Percentiles rank a stretch among this genome's conserved stretches.
Evolutionary conservation across 1,140 invertebrate species (phyloP).

Genomic region (Rhagoletis pomonella): DNA sequence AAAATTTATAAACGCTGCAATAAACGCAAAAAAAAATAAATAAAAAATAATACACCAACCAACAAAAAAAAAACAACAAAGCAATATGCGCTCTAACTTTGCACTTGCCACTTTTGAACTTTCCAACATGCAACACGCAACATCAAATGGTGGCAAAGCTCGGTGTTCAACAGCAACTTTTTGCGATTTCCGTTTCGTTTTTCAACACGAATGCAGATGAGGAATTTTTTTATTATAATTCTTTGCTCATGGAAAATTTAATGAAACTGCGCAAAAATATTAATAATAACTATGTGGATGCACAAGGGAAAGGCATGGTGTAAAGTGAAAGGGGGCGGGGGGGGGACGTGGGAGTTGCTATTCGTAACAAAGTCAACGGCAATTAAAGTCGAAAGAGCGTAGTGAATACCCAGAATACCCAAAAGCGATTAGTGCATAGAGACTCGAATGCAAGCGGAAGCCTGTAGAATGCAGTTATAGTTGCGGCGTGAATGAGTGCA

Average conservation of each 20-base stretch:
- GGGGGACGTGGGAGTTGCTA: neutral
- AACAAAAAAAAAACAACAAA: neutral
- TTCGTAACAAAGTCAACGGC: neutral
- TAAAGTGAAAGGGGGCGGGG: neutral
- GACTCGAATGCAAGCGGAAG: too few relatives aligned
- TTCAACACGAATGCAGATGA: neutral
- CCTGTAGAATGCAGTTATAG: too few relatives aligned
- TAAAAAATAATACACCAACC: neutral
- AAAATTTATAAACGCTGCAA: neutral
- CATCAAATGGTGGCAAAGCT: neutral
- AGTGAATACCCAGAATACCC: neutral
- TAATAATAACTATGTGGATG: neutral
- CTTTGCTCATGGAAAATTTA: slow-evolving; percentile 10
- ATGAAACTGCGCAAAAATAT: slow-evolving; percentile 36
- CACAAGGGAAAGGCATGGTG: neutral
- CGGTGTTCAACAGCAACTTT: neutral
- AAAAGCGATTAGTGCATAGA: neutral
- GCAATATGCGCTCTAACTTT: neutral
- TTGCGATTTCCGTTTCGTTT: neutral
- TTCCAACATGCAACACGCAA: neutral
- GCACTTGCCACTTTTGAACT: slow-evolving; percentile 14
- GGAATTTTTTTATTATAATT: slow-evolving; percentile 44
- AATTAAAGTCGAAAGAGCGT: neutral
- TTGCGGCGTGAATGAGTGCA: too few relatives aligned
- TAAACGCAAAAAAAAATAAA: neutral